These are phyloP conservation scores for Psittacara wagleri DNA, from an alignment of 2,113 vertebrate species.

Conservation along the genomic window DNA sequence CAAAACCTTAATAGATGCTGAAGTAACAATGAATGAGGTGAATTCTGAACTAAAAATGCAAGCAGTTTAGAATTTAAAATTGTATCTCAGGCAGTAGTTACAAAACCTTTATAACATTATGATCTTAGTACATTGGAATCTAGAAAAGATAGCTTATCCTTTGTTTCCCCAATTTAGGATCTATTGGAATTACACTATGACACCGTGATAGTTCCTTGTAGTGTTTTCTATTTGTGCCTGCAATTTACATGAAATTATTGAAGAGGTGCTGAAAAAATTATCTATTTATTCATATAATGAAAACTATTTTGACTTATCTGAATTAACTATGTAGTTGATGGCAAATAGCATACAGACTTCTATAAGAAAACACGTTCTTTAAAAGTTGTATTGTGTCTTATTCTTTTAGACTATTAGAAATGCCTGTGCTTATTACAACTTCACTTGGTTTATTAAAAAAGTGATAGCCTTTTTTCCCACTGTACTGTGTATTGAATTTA, in stretches of 20 bases:
- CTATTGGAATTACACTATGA: neutral
- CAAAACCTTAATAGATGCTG: slow-evolving; percentile 43
- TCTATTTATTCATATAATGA: neutral
- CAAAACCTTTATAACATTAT: slow-evolving; percentile 20
- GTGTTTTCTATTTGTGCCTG: slow-evolving; percentile 17
- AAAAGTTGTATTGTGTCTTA: neutral
- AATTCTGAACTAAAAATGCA: slow-evolving; percentile 37
- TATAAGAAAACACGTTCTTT: neutral
- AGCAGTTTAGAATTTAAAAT: slow-evolving; percentile 38
- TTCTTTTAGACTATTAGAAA: neutral
- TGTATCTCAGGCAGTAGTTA: neutral
- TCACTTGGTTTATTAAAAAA: neutral
- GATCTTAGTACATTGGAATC: neutral
- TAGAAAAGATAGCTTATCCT: slow-evolving; percentile 8
- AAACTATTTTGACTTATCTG: neutral
- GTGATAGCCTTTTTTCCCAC: neutral
- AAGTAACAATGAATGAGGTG: slow-evolving; percentile 50
- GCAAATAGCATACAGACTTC: neutral
- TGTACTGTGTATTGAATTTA: neutral
- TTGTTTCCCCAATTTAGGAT: neutral
- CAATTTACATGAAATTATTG: slow-evolving; percentile 15
- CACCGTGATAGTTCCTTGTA: neutral
- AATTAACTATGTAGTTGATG: neutral
- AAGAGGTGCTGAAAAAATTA: neutral
- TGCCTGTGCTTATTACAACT: neutral